Evolutionary conservation across 2,888 invertebrate genomes (phyloP).

Genomic region (Cryptocheilus praepositus): DNA sequence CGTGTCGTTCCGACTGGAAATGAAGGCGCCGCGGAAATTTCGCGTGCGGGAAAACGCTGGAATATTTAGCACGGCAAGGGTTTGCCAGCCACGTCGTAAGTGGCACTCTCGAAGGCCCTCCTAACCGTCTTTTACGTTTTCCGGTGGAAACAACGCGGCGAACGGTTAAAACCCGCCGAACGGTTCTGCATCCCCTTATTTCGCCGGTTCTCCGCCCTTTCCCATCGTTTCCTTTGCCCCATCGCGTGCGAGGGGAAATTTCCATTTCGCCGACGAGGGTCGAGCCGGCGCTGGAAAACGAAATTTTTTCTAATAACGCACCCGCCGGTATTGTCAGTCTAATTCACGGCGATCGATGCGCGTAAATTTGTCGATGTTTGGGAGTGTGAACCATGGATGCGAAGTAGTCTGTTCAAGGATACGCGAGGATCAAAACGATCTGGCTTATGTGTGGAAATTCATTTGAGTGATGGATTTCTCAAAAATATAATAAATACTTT

Average conservation of each 20-base stretch:
- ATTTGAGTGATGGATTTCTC: too few species aligned
- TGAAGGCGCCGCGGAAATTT: slow-evolving; percentile 52
- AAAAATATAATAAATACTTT: too few species aligned
- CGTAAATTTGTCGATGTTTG: too few species aligned
- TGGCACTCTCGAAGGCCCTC: slow-evolving; percentile 53
- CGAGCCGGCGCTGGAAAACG: too few species aligned
- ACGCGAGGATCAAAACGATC: too few species aligned
- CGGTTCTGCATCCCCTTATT: slow-evolving; percentile 36
- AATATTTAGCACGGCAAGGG: slow-evolving; percentile 60
- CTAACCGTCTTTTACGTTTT: slow-evolving; percentile 58
- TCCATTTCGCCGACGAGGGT: slow-evolving; percentile 27
- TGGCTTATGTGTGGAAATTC: too few species aligned
- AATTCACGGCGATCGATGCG: too few species aligned
- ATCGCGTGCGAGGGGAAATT: slow-evolving; percentile 46
- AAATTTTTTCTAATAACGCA: too few species aligned
- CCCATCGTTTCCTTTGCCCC: slow-evolving; percentile 25
- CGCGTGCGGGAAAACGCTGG: slow-evolving; percentile 56
- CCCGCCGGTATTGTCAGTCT: too few species aligned
- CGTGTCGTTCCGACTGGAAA: slow-evolving; percentile 24
- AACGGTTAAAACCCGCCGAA: slow-evolving; percentile 6
- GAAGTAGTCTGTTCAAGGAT: too few species aligned
- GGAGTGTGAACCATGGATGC: too few species aligned
- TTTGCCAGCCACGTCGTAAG: slow-evolving; percentile 54
- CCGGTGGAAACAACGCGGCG: slow-evolving; percentile 52
- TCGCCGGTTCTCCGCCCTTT: slow-evolving; percentile 26